Evolutionary conservation across 2,888 invertebrate species (phyloP).

Genomic region (Notodonta ziczac): DNA sequence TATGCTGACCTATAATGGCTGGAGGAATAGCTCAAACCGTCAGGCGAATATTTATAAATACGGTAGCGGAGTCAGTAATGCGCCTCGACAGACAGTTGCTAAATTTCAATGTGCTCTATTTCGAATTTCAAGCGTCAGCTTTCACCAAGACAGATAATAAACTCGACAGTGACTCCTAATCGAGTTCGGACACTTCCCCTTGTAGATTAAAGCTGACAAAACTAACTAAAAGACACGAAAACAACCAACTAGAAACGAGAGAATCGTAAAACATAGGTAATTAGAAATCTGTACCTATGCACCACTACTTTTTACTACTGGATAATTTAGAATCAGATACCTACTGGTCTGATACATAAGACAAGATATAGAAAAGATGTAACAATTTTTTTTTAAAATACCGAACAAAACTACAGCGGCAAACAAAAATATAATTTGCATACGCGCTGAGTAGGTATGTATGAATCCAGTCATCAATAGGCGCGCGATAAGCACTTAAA

Average conservation of each 20-base stretch:
- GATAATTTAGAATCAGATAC: too few relatives aligned
- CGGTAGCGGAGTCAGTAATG: slow-evolving; percentile 72
- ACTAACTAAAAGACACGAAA: slow-evolving; percentile 25
- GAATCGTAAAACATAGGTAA: background rate
- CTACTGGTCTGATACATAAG: too few relatives aligned
- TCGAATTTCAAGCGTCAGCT: slow-evolving; percentile 68
- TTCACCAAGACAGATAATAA: slow-evolving; percentile 63
- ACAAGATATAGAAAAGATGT: too few relatives aligned
- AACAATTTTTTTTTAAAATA: too few relatives aligned
- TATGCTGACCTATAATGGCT: slow-evolving; percentile 63
- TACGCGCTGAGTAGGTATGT: too few relatives aligned
- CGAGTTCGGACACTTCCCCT: slow-evolving; percentile 37
- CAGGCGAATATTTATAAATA: slow-evolving; percentile 78
- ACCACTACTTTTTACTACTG: too few relatives aligned
- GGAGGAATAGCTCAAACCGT: slow-evolving; percentile 59
- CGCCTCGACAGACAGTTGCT: slow-evolving; percentile 80
- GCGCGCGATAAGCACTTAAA: too few relatives aligned
- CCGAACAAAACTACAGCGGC: too few relatives aligned
- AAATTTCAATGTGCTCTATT: slow-evolving; percentile 82
- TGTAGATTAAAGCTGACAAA: slow-evolving; percentile 38
- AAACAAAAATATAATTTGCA: too few relatives aligned
- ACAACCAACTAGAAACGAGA: background rate
- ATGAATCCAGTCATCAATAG: too few relatives aligned
- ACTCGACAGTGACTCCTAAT: slow-evolving; percentile 50
- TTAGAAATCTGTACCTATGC: background rate